Evolutionary conservation across 2,797 vertebrate species (phyloP).

Genomic region (Merluccius polli): DNA sequence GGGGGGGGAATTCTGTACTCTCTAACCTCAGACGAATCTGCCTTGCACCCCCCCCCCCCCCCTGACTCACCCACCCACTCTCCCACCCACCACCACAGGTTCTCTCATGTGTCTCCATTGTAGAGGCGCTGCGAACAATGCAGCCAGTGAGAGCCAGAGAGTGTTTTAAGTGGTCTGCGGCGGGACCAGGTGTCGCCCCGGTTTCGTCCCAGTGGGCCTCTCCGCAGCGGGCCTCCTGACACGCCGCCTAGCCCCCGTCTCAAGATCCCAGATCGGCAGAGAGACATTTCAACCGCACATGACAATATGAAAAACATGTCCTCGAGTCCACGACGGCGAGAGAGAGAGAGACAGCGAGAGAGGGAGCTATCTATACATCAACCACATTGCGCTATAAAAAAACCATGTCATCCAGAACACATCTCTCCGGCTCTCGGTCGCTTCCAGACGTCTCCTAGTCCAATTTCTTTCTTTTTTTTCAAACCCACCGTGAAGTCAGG

Average conservation of each 20-base stretch:
- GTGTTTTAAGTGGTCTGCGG: conserved; percentile 43
- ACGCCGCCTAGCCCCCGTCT: background rate
- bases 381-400: too few species aligned
- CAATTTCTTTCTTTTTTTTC: conserved; percentile 37
- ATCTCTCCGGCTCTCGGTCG: background rate
- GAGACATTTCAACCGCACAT: background rate
- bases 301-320: too few species aligned
- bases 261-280: background rate
- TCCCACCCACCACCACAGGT: conserved; percentile 12
- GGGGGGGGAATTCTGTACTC: conserved; percentile 29
- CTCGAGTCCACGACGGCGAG: too few species aligned
- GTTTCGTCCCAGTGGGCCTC: conserved; percentile 42
- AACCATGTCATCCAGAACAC: background rate
- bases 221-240: background rate
- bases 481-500: too few species aligned
- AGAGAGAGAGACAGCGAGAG: too few species aligned
- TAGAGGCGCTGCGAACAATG: conserved; percentile 51
- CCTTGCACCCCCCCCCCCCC: conserved; percentile 30
- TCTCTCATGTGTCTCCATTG: conserved; percentile 33
- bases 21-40: conserved; percentile 53
- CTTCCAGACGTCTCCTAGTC: conserved; percentile 8
- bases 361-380: too few species aligned
- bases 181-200: conserved; percentile 57
- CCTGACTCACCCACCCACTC: too few species aligned
- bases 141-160: conserved; percentile 40